A percentile compares a stretch with the other conserved stretches of the same genome.
Conservation (phyloP, 2,797 vertebrate species). For the Chiroxiphia lanceolata region DNA sequence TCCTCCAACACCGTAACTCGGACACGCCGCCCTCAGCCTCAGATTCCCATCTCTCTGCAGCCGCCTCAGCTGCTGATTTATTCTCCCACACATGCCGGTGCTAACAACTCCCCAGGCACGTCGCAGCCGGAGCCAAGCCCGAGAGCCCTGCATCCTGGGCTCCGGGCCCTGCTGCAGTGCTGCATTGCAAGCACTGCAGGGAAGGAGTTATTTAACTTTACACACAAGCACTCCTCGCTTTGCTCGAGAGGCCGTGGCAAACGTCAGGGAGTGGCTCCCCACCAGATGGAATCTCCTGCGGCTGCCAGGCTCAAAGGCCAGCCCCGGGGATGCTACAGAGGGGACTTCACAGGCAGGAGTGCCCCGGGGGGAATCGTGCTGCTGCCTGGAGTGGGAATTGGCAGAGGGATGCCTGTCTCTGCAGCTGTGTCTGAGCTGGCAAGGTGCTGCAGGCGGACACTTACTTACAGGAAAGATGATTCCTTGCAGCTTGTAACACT, state of each 20-base stretch:
- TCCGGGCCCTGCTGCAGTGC: slow-evolving; percentile 62
- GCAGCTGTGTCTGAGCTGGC: not conserved
- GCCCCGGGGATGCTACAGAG: not conserved
- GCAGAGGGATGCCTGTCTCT: not conserved
- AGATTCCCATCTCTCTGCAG: not conserved
- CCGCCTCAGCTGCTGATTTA: not conserved
- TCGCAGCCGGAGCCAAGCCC: slow-evolving; percentile 36
- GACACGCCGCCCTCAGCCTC: not conserved
- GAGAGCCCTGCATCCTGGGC: slow-evolving; percentile 54
- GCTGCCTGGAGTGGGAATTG: not conserved
- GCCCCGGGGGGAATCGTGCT: not conserved
- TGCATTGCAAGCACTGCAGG: slow-evolving; percentile 58
- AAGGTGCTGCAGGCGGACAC: not conserved
- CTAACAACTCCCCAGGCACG: slow-evolving; percentile 41
- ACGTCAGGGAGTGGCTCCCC: not conserved
- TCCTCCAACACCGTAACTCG: not conserved
- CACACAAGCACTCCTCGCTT: not conserved
- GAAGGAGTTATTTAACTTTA: slow-evolving; percentile 45
- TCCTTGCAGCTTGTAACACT: not conserved
- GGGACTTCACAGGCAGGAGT: not conserved
- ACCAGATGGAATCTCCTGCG: not conserved
- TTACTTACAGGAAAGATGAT: not conserved
- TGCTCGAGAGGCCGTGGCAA: not conserved
- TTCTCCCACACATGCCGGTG: not conserved
- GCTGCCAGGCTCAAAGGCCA: not conserved